Conservation (phyloP, 2,888 invertebrate species). For the Amphiduros pacificus region DNA sequence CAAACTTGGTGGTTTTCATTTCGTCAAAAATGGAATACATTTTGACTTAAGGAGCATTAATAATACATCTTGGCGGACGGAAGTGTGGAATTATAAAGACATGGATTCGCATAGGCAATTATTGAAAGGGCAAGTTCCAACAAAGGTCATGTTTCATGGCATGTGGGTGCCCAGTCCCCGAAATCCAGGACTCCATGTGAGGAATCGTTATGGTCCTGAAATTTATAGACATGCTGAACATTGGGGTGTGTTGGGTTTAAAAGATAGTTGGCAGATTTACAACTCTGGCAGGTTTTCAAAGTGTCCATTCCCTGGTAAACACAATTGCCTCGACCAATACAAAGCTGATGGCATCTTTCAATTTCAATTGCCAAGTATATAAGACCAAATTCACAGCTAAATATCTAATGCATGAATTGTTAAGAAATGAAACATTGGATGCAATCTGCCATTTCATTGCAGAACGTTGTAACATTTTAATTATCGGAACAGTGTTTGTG, state of each 20-base stretch:
- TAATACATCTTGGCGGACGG: slow-evolving; percentile 36
- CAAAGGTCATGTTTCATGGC: slow-evolving; percentile 40
- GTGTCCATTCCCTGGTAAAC: slow-evolving; percentile 38
- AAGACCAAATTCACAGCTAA: too few relatives aligned
- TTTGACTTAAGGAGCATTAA: too few relatives aligned
- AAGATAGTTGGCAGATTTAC: slow-evolving; percentile 40
- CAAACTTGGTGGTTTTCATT: slow-evolving; percentile 20
- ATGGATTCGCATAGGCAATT: slow-evolving; percentile 37
- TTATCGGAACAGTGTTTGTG: too few relatives aligned
- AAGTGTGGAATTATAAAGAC: slow-evolving; percentile 44
- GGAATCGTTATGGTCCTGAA: slow-evolving; percentile 49
- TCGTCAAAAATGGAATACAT: too few relatives aligned
- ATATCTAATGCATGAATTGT: too few relatives aligned
- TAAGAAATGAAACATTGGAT: too few relatives aligned
- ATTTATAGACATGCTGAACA: slow-evolving; percentile 47
- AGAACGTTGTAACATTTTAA: too few relatives aligned
- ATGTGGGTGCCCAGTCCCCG: slow-evolving; percentile 43
- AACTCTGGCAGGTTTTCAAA: slow-evolving; percentile 35
- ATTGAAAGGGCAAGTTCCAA: slow-evolving; percentile 32
- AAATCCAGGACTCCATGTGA: slow-evolving; percentile 48
- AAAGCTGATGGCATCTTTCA: slow-evolving; percentile 49
- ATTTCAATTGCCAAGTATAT: slow-evolving; percentile 30
- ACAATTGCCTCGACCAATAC: slow-evolving; percentile 49
- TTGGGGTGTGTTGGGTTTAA: slow-evolving; percentile 37
- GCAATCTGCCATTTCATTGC: too few relatives aligned